Base-by-base conservation (phyloP, 1,140 invertebrate genomes). In the Pseudomyrmex gracilis region DNA sequence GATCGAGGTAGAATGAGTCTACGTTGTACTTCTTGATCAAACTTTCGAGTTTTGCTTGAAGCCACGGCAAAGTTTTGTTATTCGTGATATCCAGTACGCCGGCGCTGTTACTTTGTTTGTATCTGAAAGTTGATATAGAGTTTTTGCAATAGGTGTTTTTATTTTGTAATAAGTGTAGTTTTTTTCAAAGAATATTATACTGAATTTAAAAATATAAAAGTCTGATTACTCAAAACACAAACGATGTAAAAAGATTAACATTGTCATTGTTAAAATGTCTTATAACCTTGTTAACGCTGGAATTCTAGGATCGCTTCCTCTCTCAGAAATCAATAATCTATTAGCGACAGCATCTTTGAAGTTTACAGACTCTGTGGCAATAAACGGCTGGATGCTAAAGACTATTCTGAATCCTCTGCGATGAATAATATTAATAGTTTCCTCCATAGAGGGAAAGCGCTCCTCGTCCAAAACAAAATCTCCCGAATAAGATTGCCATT, bases 1-100 rank as follows among this genome's bases (percentile, higher is more conserved):
- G 95, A 90, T 99, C 98, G 61, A 99, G 95, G 88, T 97, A 99
- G 91, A 98, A 98, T 0, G 98, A 97, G 90, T 98, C 97, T 8
- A 99, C 97, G 45, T 97, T 95, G 84, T 97, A 98, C 49, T 96
- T 95, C 1, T 96, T 95, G 34, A 96, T 95, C 0, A 99, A 93
- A 1, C 94, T 93, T 84, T 97, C 95, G 1, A 99, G 93, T 91
- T 98, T 97, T 34, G 95, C 94, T 3, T 96, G 92, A 20, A 98
- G 95, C 98, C 98, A 99, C 0, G 97, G 96, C 1, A 97, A 92
- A 0, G 97, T 96, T 49, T 95, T 95, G 85, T 97, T 97, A 76
- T 98, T 98, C 0, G 98, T 98, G 2, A 98, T 96, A 91, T 99
- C 98, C 57, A 98, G 88, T 2, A 98, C 96, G 0, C 96, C 98